Percentiles rank a stretch among this genome's conserved stretches.
These are phyloP conservation scores for Ophthalmolycus amberensis DNA, from an alignment of 2,113 vertebrate genomes.

Conservation along the genomic window DNA sequence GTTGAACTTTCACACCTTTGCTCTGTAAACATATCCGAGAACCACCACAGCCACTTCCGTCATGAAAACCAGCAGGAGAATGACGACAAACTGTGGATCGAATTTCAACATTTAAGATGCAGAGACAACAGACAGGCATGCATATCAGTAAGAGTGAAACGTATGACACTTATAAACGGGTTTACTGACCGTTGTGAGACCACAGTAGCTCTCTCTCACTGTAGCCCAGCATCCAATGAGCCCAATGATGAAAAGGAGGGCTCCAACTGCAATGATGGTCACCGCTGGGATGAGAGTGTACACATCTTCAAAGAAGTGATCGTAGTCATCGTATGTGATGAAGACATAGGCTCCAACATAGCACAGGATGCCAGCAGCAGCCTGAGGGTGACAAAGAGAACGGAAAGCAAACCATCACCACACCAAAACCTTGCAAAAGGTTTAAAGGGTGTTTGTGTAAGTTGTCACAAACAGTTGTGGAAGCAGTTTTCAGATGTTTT, in stretches of 20 bases:
- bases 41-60: slow-evolving; percentile 95
- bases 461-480: not conserved
- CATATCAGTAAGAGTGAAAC: not conserved
- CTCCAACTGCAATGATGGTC: slow-evolving; percentile 93
- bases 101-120: slow-evolving; percentile 56
- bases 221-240: slow-evolving; percentile 96
- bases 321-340: slow-evolving; percentile 96
- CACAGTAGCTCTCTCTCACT: slow-evolving; percentile 93
- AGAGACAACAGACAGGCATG: not conserved
- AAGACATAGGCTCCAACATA: slow-evolving; percentile 97
- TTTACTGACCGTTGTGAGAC: slow-evolving; percentile 89
- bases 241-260: slow-evolving; percentile 93
- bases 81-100: slow-evolving; percentile 91
- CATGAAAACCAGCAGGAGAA: slow-evolving; percentile 94
- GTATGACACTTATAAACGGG: not conserved
- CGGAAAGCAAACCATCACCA: not conserved
- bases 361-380: slow-evolving; percentile 94
- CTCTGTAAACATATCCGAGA: slow-evolving; percentile 96
- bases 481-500: not conserved
- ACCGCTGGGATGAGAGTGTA: slow-evolving; percentile 94
- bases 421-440: not conserved
- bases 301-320: slow-evolving; percentile 96
- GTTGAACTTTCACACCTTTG: slow-evolving; percentile 86
- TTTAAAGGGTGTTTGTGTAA: not conserved
- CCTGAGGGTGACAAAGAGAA: slow-evolving; percentile 76